These are phyloP conservation scores for Pangasius macronema DNA, from an alignment of 2,797 vertebrate species.

Conservation along the genomic window DNA sequence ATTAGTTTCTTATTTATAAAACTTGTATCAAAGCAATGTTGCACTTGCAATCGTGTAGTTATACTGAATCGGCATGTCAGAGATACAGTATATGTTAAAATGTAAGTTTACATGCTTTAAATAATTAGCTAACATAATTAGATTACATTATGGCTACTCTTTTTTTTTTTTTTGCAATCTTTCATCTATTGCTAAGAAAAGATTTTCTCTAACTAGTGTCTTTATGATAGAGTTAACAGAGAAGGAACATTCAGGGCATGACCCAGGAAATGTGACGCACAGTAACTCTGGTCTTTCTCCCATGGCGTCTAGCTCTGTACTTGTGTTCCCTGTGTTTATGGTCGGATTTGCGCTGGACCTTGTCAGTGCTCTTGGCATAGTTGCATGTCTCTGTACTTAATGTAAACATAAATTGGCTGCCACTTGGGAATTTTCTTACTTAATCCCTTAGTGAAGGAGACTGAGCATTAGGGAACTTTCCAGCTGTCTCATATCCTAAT, in stretches of 20 bases:
- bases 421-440: conserved; percentile 30
- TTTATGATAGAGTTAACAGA: conserved; percentile 27
- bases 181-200: neutral
- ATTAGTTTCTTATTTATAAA: neutral
- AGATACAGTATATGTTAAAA: neutral
- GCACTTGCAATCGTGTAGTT: no score
- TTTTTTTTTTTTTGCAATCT: neutral
- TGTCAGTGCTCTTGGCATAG: conserved; percentile 45
- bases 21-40: neutral
- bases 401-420: conserved; percentile 43
- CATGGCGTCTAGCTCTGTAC: conserved; percentile 21
- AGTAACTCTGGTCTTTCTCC: conserved; percentile 34
- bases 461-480: neutral
- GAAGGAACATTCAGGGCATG: conserved; percentile 16
- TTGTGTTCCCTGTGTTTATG: conserved; percentile 45
- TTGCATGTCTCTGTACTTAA: conserved; percentile 20
- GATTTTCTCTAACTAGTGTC: conserved; percentile 21
- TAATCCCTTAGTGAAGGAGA: conserved; percentile 16
- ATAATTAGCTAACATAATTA: neutral
- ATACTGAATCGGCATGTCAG: no score
- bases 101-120: neutral
- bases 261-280: conserved; percentile 39
- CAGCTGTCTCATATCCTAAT: neutral
- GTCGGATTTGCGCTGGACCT: conserved; percentile 46
- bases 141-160: neutral